Conservation (phyloP, 2,797 vertebrate genomes). For the Poecilia velifera region DNA sequence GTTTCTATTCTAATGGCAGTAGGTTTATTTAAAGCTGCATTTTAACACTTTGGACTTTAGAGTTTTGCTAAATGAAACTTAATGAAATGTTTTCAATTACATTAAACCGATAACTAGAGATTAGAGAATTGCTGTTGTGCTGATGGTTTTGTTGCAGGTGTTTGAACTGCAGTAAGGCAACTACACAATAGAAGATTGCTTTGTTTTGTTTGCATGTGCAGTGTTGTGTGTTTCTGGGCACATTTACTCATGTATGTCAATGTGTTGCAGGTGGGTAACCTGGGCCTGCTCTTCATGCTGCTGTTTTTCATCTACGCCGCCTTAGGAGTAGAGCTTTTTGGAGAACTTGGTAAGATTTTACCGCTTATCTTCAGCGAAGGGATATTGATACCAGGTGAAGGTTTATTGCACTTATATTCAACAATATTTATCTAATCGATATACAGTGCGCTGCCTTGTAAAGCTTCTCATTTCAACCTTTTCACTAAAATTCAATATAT, state of each 20-base stretch:
- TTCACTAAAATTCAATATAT: not conserved
- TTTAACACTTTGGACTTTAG: not conserved
- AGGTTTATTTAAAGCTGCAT: not conserved
- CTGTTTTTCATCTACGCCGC: slow-evolving; percentile 99
- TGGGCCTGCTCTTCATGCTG: slow-evolving; percentile 98
- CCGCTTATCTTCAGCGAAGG: not conserved
- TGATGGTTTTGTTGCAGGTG: not conserved
- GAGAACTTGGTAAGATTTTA: slow-evolving; percentile 90
- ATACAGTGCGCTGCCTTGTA: not conserved
- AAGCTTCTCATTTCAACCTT: not conserved
- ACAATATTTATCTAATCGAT: not conserved
- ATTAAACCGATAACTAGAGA: not conserved
- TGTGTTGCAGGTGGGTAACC: slow-evolving; percentile 92
- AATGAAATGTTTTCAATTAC: not conserved
- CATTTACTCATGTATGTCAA: slow-evolving; percentile 8
- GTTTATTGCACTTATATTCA: not conserved
- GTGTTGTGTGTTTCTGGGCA: not conserved
- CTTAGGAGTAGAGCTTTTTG: slow-evolving; percentile 97
- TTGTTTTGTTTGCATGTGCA: not conserved
- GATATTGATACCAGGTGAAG: too few relatives aligned
- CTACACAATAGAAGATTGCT: not conserved
- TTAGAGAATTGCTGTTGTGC: not conserved
- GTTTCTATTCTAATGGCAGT: not conserved
- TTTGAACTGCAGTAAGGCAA: not conserved
- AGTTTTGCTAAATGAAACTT: not conserved